These are phyloP conservation scores for Drosophila robusta DNA, from an alignment of 2,888 invertebrate species.

Conservation along the genomic window DNA sequence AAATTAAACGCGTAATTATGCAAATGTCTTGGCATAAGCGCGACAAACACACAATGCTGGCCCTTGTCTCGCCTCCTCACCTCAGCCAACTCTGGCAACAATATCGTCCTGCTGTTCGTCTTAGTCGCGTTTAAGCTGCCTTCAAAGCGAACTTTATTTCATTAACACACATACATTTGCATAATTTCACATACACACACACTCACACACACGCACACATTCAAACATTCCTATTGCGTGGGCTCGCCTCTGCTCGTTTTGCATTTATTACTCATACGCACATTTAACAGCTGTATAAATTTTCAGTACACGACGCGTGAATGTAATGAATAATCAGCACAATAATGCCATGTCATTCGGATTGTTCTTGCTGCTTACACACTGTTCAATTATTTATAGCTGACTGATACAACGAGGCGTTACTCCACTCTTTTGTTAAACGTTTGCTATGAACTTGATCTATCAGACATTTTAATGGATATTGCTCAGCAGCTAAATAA, in stretches of 20 bases:
- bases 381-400: conserved; percentile 37
- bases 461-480: conserved; percentile 21
- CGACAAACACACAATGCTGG: conserved; percentile 69
- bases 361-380: conserved; percentile 11
- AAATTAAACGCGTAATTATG: conserved; percentile 80
- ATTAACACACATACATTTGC: conserved; percentile 75
- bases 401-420: conserved; percentile 2
- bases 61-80: conserved; percentile 8
- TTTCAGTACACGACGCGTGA: conserved; percentile 67
- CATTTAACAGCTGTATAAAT: conserved; percentile 74
- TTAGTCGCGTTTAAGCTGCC: conserved; percentile 59
- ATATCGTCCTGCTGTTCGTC: conserved; percentile 34
- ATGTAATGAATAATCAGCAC: conserved; percentile 74
- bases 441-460: background rate
- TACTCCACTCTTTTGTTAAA: conserved; percentile 3
- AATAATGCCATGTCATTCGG: conserved; percentile 48
- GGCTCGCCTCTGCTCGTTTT: conserved; percentile 35
- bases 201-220: conserved; percentile 27
- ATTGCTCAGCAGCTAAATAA: conserved; percentile 3
- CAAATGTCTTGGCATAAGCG: conserved; percentile 74
- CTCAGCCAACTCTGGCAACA: conserved; percentile 31
- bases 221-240: conserved; percentile 10
- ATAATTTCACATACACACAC: conserved; percentile 54
- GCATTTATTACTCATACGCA: conserved; percentile 78
- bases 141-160: conserved; percentile 77